phyloP scores from a whole-genome alignment of 2,113 vertebrate species.

The Neolamprologus caudopunctatus region DNA sequence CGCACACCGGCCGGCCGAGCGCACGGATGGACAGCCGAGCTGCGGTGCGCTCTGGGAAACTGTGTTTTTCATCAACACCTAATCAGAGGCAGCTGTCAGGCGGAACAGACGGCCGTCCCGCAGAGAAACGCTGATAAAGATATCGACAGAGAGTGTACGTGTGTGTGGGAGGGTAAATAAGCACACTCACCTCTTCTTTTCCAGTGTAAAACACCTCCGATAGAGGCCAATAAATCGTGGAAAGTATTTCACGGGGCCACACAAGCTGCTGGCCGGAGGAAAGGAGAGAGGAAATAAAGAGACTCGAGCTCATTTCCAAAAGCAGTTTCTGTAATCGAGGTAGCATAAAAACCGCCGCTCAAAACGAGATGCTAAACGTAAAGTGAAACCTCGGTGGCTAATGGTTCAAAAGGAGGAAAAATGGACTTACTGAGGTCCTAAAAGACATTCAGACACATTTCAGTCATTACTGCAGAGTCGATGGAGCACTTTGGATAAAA shows the following conservation, averaged over 20 bases:
- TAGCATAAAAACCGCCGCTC: not conserved
- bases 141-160: not conserved
- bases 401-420: not conserved
- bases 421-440: accelerated
- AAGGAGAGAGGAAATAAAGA: not conserved
- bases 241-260: not conserved
- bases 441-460: not conserved
- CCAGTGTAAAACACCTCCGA: not conserved
- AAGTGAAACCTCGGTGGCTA: not conserved
- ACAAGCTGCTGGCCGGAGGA: not conserved
- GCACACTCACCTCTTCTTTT: not conserved
- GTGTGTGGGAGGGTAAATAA: not conserved
- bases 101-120: not conserved
- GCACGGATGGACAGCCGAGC: not conserved
- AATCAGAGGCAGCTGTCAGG: slow-evolving; percentile 26
- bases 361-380: not conserved
- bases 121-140: slow-evolving; percentile 18
- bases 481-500: not conserved
- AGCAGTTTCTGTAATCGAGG: not conserved
- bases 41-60: slow-evolving; percentile 33
- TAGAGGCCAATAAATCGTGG: not conserved
- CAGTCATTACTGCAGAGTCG: not conserved
- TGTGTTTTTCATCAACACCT: slow-evolving; percentile 36
- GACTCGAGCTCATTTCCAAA: not conserved
- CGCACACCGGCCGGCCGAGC: not conserved